Evolutionary conservation across 2,113 vertebrate species (phyloP).

Genomic region (Oenanthe oenanthe): DNA sequence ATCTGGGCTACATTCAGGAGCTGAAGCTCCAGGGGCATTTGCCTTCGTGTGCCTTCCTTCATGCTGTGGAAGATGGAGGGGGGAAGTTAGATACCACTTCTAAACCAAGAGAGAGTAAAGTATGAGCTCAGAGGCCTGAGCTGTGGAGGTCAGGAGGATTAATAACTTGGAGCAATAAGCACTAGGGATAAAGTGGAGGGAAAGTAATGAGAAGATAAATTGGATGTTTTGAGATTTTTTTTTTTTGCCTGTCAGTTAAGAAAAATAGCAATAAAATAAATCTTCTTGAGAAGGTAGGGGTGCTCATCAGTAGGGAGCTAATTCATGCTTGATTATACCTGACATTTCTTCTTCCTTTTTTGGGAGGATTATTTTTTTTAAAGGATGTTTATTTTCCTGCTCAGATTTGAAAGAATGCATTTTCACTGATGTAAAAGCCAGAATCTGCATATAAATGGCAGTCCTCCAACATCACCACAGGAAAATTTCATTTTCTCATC

Average conservation of each 20-base stretch:
- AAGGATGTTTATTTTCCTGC: not conserved
- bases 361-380: not conserved
- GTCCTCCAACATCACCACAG: not conserved
- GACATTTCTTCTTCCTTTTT: not conserved
- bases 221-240: not conserved
- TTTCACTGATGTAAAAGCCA: slow-evolving; percentile 36
- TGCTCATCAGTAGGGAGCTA: slow-evolving; percentile 5
- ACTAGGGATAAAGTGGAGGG: not conserved
- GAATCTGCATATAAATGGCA: slow-evolving; percentile 62
- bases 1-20: not conserved
- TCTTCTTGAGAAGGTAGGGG: not conserved
- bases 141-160: not conserved
- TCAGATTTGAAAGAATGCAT: slow-evolving; percentile 27
- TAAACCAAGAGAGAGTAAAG: not conserved
- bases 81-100: not conserved
- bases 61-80: not conserved
- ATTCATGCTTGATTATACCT: not conserved
- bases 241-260: not conserved
- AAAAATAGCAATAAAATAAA: not conserved
- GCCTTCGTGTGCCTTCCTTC: not conserved
- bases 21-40: not conserved
- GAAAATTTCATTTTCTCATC: slow-evolving; percentile 45
- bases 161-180: not conserved
- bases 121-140: not conserved
- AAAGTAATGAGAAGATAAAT: not conserved